Base-by-base conservation (phyloP, 1,140 invertebrate species). In the Scaptodrosophila lebanonensis region DNA sequence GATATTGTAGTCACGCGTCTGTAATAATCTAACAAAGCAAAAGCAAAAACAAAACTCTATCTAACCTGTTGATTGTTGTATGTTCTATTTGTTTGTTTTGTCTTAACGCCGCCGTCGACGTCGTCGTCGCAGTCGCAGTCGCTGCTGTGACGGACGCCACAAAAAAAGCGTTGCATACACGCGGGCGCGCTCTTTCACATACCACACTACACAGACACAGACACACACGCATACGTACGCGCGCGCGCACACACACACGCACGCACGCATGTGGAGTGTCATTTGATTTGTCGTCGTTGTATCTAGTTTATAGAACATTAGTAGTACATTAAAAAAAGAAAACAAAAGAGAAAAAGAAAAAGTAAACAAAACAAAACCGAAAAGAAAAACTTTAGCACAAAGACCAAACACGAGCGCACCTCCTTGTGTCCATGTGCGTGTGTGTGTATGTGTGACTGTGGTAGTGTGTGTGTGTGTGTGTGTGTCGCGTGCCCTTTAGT, bases 1-100 rank as follows among this genome's bases (percentile, higher is more conserved):
- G 92, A 94, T 75, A 94, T 95, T 84, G 93, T 94, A 68, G 92
- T 95, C 66, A 95, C 93, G 30, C 93, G 94, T 87, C 90, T 95
- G 66, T 95, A 91, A 89, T 66, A 51, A 47, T 56, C 53, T 30
- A 49, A 25, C 18, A 18, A 36, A 43, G 20, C 33, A 63, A 18
- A 45, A 40, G 42, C 4, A 20, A 11, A 29, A 35, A 22, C 9
- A 32, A 15, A 47, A 27, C 43, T 40, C 30, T 25, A 18, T 15
- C 13, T 58, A 30, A 51, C 57, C 59, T 60, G 51, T 71, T 68
- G 56, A 54, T 65, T 68, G 49, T 65, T 65, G 56, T 65, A 62
- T 48, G 51, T 59, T 68, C 48, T 59, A 7, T 76, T 63, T 76
- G 49, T 59, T 65, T 73, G 42, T 76, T 63, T 70, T 49, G 54